phyloP scores from a whole-genome alignment of 2,797 vertebrate species.

The Novumbra hubbsi region DNA sequence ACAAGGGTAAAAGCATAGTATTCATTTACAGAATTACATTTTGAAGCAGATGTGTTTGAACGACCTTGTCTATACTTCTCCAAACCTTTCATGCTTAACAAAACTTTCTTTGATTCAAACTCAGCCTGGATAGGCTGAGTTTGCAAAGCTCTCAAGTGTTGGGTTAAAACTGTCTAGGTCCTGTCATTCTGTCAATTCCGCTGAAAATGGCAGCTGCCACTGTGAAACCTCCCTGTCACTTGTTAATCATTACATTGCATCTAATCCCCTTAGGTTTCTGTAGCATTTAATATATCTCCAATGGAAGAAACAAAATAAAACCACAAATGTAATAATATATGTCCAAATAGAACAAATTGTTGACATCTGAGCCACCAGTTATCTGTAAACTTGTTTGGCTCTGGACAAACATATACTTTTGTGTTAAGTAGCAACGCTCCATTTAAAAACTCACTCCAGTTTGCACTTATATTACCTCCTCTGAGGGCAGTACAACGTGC shows the following conservation, averaged over 20 bases:
- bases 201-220: constrained; percentile 37
- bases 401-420: constrained; percentile 25
- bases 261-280: constrained; percentile 25
- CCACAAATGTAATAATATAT: constrained; percentile 47
- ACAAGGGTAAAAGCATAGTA: constrained; percentile 52
- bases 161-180: constrained; percentile 20
- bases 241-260: constrained; percentile 40
- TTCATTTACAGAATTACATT: constrained; percentile 30
- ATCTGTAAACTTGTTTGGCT: constrained; percentile 39
- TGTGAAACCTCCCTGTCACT: constrained; percentile 37
- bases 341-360: constrained; percentile 47
- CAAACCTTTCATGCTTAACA: constrained; percentile 26
- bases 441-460: constrained; percentile 38
- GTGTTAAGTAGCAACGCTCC: constrained; percentile 34
- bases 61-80: constrained; percentile 27
- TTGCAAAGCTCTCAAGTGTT: constrained; percentile 19
- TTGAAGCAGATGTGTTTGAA: constrained; percentile 32
- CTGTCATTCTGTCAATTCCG: constrained; percentile 33
- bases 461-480: constrained; percentile 44
- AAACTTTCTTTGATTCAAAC: constrained; percentile 47
- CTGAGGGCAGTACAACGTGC: constrained; percentile 46
- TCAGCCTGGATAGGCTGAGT: constrained; percentile 33
- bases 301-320: constrained; percentile 54
- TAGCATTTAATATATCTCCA: constrained; percentile 42
- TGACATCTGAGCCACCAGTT: constrained; percentile 44